phyloP scores from a whole-genome alignment of 2,888 invertebrate species.

The Heliconius charithonia region DNA sequence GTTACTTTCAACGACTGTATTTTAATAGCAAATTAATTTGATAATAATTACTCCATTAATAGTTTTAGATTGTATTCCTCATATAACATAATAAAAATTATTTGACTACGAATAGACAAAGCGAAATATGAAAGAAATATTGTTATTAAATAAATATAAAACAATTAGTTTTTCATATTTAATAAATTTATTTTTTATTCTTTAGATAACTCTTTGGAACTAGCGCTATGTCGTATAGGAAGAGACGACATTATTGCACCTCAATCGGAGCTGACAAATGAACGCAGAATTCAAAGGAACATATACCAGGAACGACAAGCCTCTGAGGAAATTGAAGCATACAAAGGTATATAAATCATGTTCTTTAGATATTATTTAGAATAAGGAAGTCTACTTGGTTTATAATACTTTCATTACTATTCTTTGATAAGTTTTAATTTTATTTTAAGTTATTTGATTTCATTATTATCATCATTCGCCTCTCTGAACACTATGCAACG shows the following conservation, averaged over 20 bases:
- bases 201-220: constrained; percentile 88
- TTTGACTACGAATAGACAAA: neutral
- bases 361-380: neutral
- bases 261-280: constrained; percentile 87
- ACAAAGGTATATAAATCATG: constrained; percentile 76
- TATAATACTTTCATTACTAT: no score
- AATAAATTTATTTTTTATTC: neutral
- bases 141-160: no score
- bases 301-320: constrained; percentile 82
- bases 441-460: no score
- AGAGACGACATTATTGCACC: constrained; percentile 96
- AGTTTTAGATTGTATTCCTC: no score
- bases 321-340: constrained; percentile 81
- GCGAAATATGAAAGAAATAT: neutral
- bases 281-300: constrained; percentile 78
- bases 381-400: no score
- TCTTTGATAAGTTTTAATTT: no score
- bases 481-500: no score
- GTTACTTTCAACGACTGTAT: no score
- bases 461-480: no score
- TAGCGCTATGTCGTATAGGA: constrained; percentile 92
- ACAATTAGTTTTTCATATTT: no score
- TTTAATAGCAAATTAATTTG: no score
- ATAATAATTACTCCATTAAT: no score
- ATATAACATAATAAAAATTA: neutral